phyloP scores from a whole-genome alignment of 2,113 vertebrate species.

The Chaetops frenatus region DNA sequence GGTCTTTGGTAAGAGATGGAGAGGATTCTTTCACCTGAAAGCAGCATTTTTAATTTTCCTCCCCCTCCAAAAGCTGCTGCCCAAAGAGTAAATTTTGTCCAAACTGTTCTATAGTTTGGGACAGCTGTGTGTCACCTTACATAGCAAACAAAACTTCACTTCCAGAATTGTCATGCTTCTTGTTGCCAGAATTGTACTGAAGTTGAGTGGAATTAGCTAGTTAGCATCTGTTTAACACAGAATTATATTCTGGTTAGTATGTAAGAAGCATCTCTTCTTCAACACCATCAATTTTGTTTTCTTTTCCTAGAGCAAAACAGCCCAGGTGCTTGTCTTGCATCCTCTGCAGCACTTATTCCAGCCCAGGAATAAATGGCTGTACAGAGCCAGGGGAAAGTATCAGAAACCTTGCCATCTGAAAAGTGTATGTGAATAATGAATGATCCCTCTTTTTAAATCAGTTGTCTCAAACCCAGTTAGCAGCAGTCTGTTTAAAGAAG shows the following conservation, averaged over 20 bases:
- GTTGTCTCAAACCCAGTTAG: background rate
- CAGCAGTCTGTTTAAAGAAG: background rate
- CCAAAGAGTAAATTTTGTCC: background rate
- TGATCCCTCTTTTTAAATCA: background rate
- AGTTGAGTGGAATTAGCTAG: background rate
- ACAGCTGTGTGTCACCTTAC: background rate
- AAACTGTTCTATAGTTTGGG: background rate
- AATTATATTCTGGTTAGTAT: background rate
- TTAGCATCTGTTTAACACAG: background rate
- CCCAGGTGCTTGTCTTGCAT: background rate
- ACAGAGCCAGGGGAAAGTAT: background rate
- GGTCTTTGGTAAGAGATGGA: background rate
- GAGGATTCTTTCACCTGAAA: background rate
- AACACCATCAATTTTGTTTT: background rate
- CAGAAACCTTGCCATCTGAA: background rate
- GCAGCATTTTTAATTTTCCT: background rate
- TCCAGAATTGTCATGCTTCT: background rate
- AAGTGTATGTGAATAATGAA: background rate
- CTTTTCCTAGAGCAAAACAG: background rate
- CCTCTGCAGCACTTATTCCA: background rate
- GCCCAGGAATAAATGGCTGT: background rate
- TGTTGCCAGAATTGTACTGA: background rate
- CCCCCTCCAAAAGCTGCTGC: accelerated
- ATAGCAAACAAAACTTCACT: background rate
- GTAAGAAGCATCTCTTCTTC: background rate